phyloP scores from a whole-genome alignment of 2,888 invertebrate species.

The Anoncus sp. region DNA sequence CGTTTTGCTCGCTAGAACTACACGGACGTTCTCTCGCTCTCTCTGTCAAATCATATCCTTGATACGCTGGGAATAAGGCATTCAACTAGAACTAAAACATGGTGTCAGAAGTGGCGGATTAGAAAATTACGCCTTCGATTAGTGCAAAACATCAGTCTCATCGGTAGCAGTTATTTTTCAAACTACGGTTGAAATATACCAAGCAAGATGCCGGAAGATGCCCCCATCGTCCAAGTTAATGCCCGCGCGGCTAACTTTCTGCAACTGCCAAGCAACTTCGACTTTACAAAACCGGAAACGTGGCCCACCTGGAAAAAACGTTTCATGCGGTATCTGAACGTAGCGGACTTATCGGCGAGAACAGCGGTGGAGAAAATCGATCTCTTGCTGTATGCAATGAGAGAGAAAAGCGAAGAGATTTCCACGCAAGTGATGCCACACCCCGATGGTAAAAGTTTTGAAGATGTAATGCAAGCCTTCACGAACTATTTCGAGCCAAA shows the following conservation, averaged over 20 bases:
- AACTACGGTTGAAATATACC: constrained; percentile 15
- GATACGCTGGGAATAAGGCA: too few species aligned
- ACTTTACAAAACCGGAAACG: constrained; percentile 35
- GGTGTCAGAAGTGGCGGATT: constrained; percentile 35
- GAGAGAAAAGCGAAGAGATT: constrained; percentile 42
- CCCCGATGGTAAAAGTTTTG: constrained; percentile 21
- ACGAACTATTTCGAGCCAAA: constrained; percentile 43
- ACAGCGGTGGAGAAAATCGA: constrained; percentile 31
- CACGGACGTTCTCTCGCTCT: too few species aligned
- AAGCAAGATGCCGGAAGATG: constrained; percentile 17
- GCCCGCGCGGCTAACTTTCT: constrained; percentile 15
- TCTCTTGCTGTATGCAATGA: constrained; percentile 37
- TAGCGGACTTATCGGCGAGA: constrained; percentile 18
- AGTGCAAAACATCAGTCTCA: neutral
- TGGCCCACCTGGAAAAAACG: constrained; percentile 34
- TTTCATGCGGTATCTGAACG: constrained; percentile 36
- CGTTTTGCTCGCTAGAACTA: too few species aligned
- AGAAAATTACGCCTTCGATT: neutral
- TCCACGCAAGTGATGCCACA: constrained; percentile 29
- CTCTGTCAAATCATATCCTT: too few species aligned
- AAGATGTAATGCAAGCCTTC: constrained; percentile 22
- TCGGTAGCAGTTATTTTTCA: neutral
- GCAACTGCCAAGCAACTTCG: constrained; percentile 31
- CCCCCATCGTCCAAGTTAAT: constrained; percentile 15
- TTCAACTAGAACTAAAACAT: too few species aligned